Percentiles rank a stretch among this genome's conserved stretches.
Conservation (phyloP, 23 tunicate genomes). For the Ascidia mentula region DNA sequence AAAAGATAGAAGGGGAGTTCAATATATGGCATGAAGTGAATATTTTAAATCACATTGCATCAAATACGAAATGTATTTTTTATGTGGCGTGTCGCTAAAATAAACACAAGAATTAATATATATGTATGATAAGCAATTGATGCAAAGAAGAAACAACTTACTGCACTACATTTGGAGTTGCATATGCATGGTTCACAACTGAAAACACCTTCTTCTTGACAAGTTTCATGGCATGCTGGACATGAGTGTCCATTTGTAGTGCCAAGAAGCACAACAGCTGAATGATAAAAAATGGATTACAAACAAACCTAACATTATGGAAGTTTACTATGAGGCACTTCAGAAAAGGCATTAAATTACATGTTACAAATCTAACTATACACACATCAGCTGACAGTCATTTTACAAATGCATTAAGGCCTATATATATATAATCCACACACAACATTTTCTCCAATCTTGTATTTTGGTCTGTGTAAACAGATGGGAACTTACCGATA, state of each 20-base stretch:
- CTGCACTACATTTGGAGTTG: neutral
- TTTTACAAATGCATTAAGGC: neutral
- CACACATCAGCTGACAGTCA: neutral
- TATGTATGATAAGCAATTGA: no score
- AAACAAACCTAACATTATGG: neutral
- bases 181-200: neutral
- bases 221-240: neutral
- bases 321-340: no score
- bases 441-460: neutral
- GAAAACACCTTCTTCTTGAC: neutral
- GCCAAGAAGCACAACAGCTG: neutral
- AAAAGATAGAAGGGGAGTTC: no score
- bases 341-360: no score
- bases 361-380: neutral
- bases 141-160: no score
- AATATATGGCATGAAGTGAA: no score
- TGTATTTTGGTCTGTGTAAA: neutral
- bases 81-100: no score
- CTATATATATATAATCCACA: neutral
- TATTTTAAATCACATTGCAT: no score
- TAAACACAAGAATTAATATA: neutral
- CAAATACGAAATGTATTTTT: no score
- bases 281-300: neutral
- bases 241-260: neutral
- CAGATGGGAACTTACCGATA: neutral